These are phyloP conservation scores for Melinaea menophilus DNA, from an alignment of 2,888 invertebrate genomes.

Conservation along the genomic window DNA sequence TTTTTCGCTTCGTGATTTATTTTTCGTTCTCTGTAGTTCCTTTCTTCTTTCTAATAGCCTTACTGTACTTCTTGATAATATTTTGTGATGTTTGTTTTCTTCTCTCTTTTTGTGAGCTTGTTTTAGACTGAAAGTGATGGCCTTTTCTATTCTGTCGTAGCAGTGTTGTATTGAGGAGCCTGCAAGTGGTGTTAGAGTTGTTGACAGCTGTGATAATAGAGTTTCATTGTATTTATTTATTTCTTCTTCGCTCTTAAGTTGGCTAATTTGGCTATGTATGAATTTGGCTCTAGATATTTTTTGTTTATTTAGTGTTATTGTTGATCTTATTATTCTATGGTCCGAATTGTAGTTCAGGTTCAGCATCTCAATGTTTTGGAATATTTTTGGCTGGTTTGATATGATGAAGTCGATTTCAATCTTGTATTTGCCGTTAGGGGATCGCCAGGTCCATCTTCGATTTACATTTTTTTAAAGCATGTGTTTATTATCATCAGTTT, in stretches of 20 bases:
- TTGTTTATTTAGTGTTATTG: slow-evolving; percentile 7
- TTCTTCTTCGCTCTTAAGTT: slow-evolving; percentile 22
- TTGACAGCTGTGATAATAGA: not conserved
- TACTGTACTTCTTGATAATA: no score
- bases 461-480: slow-evolving; percentile 22
- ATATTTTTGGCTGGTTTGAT: slow-evolving; percentile 11
- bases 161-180: slow-evolving; percentile 1
- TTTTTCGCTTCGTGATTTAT: not conserved
- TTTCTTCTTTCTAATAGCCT: no score
- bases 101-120: no score
- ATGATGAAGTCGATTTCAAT: slow-evolving; percentile 23
- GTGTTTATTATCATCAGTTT: slow-evolving; percentile 34
- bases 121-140: not conserved
- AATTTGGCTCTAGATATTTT: slow-evolving; percentile 21
- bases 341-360: slow-evolving; percentile 21
- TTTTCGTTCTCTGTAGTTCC: no score
- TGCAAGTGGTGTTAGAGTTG: not conserved
- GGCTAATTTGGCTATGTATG: slow-evolving; percentile 10
- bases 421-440: slow-evolving; percentile 20
- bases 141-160: no score
- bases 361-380: slow-evolving; percentile 18
- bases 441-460: slow-evolving; percentile 34
- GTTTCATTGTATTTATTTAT: slow-evolving; percentile 6
- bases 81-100: no score
- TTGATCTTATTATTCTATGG: slow-evolving; percentile 19